Evolutionary conservation across 2,888 invertebrate genomes (phyloP), one percentile per base, ranked within the genome.

Genomic region (Acanthopleura granulata): DNA sequence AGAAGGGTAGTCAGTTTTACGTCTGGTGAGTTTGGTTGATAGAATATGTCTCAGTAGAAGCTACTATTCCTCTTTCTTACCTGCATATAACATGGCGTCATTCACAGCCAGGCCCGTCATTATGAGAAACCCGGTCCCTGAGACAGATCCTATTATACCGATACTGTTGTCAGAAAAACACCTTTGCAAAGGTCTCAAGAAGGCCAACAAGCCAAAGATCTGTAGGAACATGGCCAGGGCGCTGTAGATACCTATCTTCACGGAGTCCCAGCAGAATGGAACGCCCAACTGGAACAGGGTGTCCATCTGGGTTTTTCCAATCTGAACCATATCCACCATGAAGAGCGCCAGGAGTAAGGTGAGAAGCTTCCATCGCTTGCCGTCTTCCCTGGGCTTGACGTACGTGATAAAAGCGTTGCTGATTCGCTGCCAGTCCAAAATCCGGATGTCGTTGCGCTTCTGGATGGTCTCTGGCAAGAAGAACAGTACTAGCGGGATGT

Each of bases 221-320:
- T 78, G 80, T 15, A 76, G 14, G 1, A 73, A 51, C 14, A 57
- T 74, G 14, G 76, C 72, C 0, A 78, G 29, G 0, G 81, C 78
- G 0, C 69, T 69, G 70, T 77, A 84, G 29, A 76, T 75, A 0
- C 83, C 82, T 0, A 84, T 69, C 49, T 77, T 78, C 16, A 79
- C 73, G 0, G 84, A 73, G 18, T 75, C 73, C 79, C 82, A 83
- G 73, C 84, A 84, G 70, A 84, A 84, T 22, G 83, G 82, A 0
- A 77, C 49, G 9, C 74, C 78, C 22, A 82, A 72, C 51, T 80
- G 76, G 69, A 79, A 82, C 12, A 83, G 57, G 0, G 81, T 76
- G 30, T 82, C 81, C 0, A 81, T 80, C 1, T 71, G 75, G 0
- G 51, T 27, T 27, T 80, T 14, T 78, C 82, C 27, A 81, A 75